Evolutionary conservation across 2,888 invertebrate species (phyloP), one percentile per base, ranked within the genome.

Genomic region (Blastobasis adustella): DNA sequence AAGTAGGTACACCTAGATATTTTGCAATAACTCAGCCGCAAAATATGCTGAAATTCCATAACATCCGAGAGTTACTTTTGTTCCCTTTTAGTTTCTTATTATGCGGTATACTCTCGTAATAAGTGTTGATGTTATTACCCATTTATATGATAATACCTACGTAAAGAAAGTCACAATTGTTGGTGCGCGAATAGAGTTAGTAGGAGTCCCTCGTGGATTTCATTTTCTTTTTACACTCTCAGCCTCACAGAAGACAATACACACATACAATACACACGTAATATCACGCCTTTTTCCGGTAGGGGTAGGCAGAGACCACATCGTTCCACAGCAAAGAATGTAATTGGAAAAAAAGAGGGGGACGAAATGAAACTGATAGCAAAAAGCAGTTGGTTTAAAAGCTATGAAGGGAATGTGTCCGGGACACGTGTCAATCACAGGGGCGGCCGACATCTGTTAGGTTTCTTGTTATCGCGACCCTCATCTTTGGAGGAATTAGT

Each of bases 401-500:
- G 55, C 56, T 39, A 39, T 51, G 23, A 50, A 52, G 50, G 45
- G 51, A 54, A 58, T 59, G 58, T 58, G 66, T 55, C 60, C 59
- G 57, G 55, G 78, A 74, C 75, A 77, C 62, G 66, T 67, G 79
- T 78, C 81, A 76, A 76, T 79, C 79, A 66, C 63, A 65, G 66
- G 57, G 67, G 68, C 69, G 62, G 71, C 59, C 69, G 76, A 75
- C 76, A 74, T 79, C 73, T 74, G 80, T 75, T 77, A 69, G 68
- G 67, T 72, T 74, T 73, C 74, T 75, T 76, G 78, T 69, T 77
- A 79, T 80, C 79, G 67, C 62, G 75, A 82, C 81, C 81, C 81
- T 77, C 69, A 79, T 82, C 81, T 79, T 66, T 69, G 66, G 69
- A 77, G 76, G 75, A 80, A 80, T 81, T 81, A 79, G 75, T 74